Evolutionary conservation across 2,888 invertebrate genomes (phyloP).

Genomic region (Tipula lateralis): DNA sequence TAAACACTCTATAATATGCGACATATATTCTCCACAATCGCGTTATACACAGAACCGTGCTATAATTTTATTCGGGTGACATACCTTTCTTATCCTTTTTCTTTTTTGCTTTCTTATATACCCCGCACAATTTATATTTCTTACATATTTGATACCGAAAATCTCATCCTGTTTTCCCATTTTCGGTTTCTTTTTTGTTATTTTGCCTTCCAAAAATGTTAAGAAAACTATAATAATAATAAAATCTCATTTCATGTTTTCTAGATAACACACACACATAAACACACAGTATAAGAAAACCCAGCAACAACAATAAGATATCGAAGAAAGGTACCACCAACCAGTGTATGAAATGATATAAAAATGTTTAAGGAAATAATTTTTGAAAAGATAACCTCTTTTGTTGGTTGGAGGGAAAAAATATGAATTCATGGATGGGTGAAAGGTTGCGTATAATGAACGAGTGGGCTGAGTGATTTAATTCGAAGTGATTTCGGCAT

Average conservation of each 20-base stretch:
- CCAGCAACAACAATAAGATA: neutral
- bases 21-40: neutral
- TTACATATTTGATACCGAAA: neutral
- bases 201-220: slow-evolving; percentile 1
- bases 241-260: slow-evolving; percentile 19
- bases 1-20: slow-evolving; percentile 1
- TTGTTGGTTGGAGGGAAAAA: neutral
- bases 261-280: neutral
- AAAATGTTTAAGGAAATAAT: neutral
- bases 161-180: slow-evolving; percentile 4
- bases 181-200: too few species aligned
- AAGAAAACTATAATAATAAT: slow-evolving; percentile 24
- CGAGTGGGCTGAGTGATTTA: neutral
- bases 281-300: neutral
- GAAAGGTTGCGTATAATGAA: too few species aligned
- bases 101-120: neutral
- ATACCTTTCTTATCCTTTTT: slow-evolving; percentile 19
- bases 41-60: neutral
- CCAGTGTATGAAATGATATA: neutral
- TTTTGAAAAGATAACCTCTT: neutral
- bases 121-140: neutral
- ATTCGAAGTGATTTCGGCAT: too few species aligned
- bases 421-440: too few species aligned
- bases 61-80: slow-evolving; percentile 24
- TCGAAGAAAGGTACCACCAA: neutral